Evolutionary conservation across 2,888 invertebrate genomes (phyloP).

Genomic region (Lithophane semibrunnea): DNA sequence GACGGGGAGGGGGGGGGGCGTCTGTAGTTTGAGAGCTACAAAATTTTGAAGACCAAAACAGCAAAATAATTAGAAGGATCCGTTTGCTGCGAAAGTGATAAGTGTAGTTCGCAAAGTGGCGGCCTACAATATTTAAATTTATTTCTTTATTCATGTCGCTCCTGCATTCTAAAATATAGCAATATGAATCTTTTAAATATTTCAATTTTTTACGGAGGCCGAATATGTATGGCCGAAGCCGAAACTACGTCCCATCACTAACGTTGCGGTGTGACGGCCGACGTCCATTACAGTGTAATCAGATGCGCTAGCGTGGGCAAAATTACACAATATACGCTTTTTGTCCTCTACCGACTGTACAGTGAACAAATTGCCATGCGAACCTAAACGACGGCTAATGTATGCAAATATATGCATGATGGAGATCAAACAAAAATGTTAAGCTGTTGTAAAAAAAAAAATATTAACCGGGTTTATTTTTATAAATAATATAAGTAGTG

Average conservation of each 20-base stretch:
- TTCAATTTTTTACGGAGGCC: background rate
- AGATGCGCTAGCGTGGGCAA: slow-evolving; percentile 71
- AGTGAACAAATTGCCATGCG: slow-evolving; percentile 42
- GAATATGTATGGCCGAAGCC: background rate
- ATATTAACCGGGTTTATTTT: background rate
- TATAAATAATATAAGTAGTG: no score
- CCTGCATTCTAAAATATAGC: background rate
- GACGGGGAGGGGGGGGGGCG: slow-evolving; percentile 56
- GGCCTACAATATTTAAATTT: background rate
- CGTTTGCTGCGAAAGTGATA: background rate
- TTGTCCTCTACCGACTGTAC: slow-evolving; percentile 48
- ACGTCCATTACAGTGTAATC: slow-evolving; percentile 59
- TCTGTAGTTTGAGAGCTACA: no score
- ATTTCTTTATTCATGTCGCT: background rate
- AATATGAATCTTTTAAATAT: background rate
- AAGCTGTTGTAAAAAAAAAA: no score
- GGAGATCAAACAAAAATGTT: background rate
- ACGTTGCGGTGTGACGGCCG: slow-evolving; percentile 10
- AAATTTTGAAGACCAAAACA: background rate
- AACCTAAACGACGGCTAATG: slow-evolving; percentile 18
- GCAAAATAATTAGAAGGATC: background rate
- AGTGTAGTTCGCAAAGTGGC: no score
- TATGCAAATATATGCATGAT: slow-evolving; percentile 6
- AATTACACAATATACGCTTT: slow-evolving; percentile 60
- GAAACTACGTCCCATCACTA: slow-evolving; percentile 26